These are phyloP conservation scores for Furcifer pardalis DNA, from an alignment of 2,797 vertebrate species.

Conservation along the genomic window DNA sequence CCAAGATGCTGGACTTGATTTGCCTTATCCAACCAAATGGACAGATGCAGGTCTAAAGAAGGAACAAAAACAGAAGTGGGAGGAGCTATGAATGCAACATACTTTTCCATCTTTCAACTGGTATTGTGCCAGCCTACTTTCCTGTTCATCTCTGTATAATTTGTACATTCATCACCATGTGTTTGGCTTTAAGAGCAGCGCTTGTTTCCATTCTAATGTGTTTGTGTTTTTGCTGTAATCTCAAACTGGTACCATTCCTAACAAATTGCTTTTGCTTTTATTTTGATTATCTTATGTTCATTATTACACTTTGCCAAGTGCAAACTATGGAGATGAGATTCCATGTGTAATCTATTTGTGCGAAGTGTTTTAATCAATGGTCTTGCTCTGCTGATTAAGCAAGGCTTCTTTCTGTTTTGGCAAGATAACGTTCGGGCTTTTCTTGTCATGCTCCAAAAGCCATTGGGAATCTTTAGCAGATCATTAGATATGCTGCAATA, in stretches of 20 bases:
- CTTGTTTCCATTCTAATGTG: constrained; percentile 62
- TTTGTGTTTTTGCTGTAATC: constrained; percentile 70
- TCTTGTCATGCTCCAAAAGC: constrained; percentile 85
- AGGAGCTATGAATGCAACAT: constrained; percentile 3
- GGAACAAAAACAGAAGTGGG: constrained; percentile 19
- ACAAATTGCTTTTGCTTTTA: constrained; percentile 72
- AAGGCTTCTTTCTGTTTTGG: constrained; percentile 85
- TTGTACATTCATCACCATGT: not conserved
- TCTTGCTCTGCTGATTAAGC: constrained; percentile 90
- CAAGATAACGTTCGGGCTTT: constrained; percentile 89
- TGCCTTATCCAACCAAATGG: constrained; percentile 51
- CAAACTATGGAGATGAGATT: constrained; percentile 80
- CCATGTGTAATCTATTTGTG: constrained; percentile 81
- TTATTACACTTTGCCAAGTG: constrained; percentile 76
- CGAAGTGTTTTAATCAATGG: constrained; percentile 89
- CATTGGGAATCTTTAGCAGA: constrained; percentile 85
- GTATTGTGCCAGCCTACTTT: not conserved
- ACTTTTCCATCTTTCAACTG: constrained; percentile 12
- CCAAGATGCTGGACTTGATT: constrained; percentile 53
- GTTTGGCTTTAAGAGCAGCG: constrained; percentile 53
- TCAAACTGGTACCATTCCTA: constrained; percentile 66
- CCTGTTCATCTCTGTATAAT: not conserved
- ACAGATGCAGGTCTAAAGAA: constrained; percentile 54
- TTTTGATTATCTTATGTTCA: constrained; percentile 73
- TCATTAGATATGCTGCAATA: constrained; percentile 91